Evolutionary conservation across 2,113 vertebrate species (phyloP).

Genomic region (Heliornis fulica): DNA sequence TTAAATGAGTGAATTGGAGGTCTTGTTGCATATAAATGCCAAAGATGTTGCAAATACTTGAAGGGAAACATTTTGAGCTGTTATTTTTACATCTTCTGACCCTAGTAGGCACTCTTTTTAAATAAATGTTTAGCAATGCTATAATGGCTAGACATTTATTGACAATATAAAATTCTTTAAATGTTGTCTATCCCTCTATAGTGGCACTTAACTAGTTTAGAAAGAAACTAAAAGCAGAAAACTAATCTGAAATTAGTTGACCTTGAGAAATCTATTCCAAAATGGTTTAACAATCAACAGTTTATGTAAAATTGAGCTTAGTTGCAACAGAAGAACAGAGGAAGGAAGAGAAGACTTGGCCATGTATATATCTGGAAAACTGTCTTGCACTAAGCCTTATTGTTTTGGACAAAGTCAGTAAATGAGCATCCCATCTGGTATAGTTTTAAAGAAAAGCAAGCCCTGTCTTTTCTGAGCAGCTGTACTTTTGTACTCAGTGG

Average conservation of each 20-base stretch:
- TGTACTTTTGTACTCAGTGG: neutral
- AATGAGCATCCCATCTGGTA: slow-evolving; percentile 72
- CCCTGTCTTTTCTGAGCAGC: slow-evolving; percentile 35
- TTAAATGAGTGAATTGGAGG: neutral
- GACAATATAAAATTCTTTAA: neutral
- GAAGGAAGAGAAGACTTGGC: slow-evolving; percentile 43
- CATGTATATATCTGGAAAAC: slow-evolving; percentile 53
- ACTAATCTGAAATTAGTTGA: neutral
- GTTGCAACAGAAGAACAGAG: slow-evolving; percentile 39
- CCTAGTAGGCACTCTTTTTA: neutral
- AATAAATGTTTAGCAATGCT: neutral
- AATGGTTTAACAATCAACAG: slow-evolving; percentile 64
- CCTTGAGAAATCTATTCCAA: neutral
- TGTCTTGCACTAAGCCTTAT: slow-evolving; percentile 62
- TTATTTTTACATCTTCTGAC: neutral
- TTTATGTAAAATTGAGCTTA: slow-evolving; percentile 57
- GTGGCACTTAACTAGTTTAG: neutral
- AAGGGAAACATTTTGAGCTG: neutral
- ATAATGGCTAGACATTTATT: neutral
- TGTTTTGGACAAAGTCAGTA: slow-evolving; percentile 55
- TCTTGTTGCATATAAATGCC: neutral
- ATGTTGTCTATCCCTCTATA: neutral
- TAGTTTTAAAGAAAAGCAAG: slow-evolving; percentile 41
- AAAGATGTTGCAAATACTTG: neutral
- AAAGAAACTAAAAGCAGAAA: neutral